Base-by-base conservation (phyloP, 1,140 invertebrate genomes). In the Danaus plexippus region DNA sequence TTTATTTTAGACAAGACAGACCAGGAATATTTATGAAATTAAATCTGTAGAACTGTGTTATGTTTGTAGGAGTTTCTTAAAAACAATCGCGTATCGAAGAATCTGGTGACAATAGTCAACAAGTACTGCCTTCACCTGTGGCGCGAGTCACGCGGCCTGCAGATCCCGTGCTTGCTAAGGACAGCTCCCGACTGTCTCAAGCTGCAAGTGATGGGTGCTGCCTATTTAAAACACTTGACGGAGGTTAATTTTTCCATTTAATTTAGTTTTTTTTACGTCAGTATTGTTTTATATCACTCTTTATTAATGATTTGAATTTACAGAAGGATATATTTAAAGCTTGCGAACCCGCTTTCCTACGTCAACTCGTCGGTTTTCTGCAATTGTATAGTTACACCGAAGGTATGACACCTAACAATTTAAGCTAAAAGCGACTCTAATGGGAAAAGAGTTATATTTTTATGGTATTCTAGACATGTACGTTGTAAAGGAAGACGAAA, bases 401-500 rank as follows among this genome's bases (percentile, higher is more conserved):
- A 64, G 69, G 80, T 82, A 62, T 49, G 18, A 41, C 47, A 42
- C 54, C 9, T n/a, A 13, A 47, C 9, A 47, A 15, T 6, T 47
- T 47, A 13, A 50, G 45, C 10, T 47, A 54, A 47, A 32, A 7
- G 7, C 52, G 42, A 56, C 44, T 48, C 49, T 45, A 50, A 42
- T 48, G 12, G 5, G 22, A 50, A 47, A 52, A 22, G 47, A 51
- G 15, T 12, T 15, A 42, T 48, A 43, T 51, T 54, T 51, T 45
- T 43, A 51, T 15, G 15, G 43, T 12, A 11, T 56, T 64, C 41
- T 46, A 84, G 82, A 67, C 11, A 82, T 85, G 71, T 81, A 71
- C 50, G 79, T 88, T 42, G 84, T 87, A 12, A 83, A 85, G 57
- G 71, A 85, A 54, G 66, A 66, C 40, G 85, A 87, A 53, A 80